Evolutionary conservation across 2,113 vertebrate species (phyloP).

Genomic region (Melanerpes formicivorus): DNA sequence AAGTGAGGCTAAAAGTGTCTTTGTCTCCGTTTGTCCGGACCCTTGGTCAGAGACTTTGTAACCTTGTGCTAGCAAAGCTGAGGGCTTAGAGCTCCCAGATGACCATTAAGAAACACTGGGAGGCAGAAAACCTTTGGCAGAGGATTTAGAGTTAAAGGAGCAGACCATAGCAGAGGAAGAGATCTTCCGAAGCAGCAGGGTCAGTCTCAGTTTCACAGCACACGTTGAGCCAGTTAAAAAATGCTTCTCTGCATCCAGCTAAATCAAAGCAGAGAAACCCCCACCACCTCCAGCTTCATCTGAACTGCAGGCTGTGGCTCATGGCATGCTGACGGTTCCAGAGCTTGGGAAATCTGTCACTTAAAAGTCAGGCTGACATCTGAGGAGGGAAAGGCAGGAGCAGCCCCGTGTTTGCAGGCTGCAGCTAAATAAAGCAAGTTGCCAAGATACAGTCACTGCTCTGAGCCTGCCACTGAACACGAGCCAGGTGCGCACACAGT

Average conservation of each 20-base stretch:
- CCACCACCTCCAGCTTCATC: constrained; percentile 19
- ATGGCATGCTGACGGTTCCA: background rate
- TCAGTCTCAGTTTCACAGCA: background rate
- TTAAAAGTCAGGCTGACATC: constrained; percentile 25
- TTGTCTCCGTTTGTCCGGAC: background rate
- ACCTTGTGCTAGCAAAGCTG: background rate
- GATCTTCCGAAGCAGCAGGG: background rate
- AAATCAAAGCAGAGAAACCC: constrained; percentile 1
- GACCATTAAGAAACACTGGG: background rate
- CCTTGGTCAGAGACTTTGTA: background rate
- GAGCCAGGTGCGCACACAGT: background rate
- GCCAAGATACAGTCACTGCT: constrained; percentile 14
- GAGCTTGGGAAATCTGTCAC: constrained; percentile 20
- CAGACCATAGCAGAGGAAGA: background rate
- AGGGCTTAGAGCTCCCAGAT: background rate
- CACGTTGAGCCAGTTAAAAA: background rate
- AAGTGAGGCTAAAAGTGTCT: background rate
- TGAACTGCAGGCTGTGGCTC: background rate
- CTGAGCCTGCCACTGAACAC: background rate
- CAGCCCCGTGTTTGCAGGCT: constrained; percentile 16
- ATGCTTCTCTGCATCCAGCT: background rate
- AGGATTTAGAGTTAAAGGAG: background rate
- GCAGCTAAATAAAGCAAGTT: constrained; percentile 37
- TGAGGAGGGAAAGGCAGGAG: constrained; percentile 8
- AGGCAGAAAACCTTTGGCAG: background rate